A percentile compares a stretch with the other conserved stretches of the same genome.
Conservation (phyloP, 2,888 invertebrate species). For the Dolichopus griseipennis region DNA sequence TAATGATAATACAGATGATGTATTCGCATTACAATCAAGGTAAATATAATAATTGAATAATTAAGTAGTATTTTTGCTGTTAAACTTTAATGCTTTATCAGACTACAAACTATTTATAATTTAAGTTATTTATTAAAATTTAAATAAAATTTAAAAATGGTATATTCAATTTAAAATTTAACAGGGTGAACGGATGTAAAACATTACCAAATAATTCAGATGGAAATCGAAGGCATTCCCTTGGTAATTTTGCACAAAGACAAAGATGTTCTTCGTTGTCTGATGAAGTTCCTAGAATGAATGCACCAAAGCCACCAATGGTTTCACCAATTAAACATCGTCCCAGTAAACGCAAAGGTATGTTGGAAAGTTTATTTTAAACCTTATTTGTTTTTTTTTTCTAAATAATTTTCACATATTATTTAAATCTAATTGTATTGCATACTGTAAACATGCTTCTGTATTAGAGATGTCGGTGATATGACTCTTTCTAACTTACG, state of each 20-base stretch:
- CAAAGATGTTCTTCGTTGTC: conserved; percentile 33
- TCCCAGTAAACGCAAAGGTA: conserved; percentile 34
- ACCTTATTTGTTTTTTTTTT: too few species aligned
- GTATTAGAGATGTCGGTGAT: too few species aligned
- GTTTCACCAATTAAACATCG: conserved; percentile 39
- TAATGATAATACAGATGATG: conserved; percentile 36
- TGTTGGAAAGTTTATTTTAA: conserved; percentile 24
- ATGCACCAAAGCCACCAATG: conserved; percentile 40
- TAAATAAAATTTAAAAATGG: too few species aligned
- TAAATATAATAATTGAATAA: conserved; percentile 25
- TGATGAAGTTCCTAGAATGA: conserved; percentile 43
- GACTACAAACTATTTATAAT: neutral
- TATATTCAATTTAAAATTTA: neutral
- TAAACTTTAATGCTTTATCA: neutral
- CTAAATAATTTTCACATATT: too few species aligned
- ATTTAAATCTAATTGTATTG: too few species aligned
- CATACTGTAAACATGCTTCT: too few species aligned
- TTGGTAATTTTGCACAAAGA: conserved; percentile 38
- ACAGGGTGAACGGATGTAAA: neutral
- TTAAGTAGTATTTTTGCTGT: too few species aligned
- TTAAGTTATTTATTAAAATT: too few species aligned
- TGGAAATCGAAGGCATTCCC: conserved; percentile 39
- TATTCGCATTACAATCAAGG: conserved; percentile 37
- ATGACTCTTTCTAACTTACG: too few species aligned
- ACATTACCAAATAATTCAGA: conserved; percentile 16